phyloP scores from a whole-genome alignment of 2,113 vertebrate species.

The Rhea americana region DNA sequence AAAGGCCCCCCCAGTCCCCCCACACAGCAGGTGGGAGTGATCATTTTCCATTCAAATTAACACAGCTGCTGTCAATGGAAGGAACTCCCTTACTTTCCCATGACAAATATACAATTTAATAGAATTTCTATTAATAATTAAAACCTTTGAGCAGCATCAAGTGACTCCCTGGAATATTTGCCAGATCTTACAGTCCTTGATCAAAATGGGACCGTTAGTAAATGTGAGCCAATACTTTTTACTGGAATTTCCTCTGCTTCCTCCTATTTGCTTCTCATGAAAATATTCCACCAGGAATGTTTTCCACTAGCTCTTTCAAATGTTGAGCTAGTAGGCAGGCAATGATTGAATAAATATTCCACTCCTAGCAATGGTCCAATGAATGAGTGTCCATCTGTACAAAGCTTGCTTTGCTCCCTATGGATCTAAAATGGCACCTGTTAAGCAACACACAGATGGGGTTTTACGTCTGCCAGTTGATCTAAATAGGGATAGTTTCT shows the following conservation, averaged over 20 bases:
- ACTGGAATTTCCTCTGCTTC: slow-evolving; percentile 27
- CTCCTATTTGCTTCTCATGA: slow-evolving; percentile 1
- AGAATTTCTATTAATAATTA: background rate
- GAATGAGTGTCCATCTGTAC: slow-evolving; percentile 66
- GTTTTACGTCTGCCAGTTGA: slow-evolving; percentile 65
- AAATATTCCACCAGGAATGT: slow-evolving; percentile 37
- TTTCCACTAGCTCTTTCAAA: slow-evolving; percentile 34
- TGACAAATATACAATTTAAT: background rate
- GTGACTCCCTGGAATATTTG: background rate
- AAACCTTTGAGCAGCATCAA: background rate
- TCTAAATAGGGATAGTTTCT: slow-evolving; percentile 53
- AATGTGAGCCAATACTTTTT: background rate
- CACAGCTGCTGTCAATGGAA: background rate
- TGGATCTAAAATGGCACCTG: slow-evolving; percentile 70
- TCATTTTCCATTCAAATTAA: background rate
- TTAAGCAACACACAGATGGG: slow-evolving; percentile 69
- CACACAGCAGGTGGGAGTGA: background rate
- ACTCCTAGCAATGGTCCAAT: slow-evolving; percentile 27
- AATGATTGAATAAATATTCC: slow-evolving; percentile 54
- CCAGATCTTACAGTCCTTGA: background rate
- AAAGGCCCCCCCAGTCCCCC: background rate
- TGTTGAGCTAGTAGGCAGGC: slow-evolving; percentile 20
- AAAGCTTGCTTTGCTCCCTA: slow-evolving; percentile 61
- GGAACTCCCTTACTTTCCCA: background rate
- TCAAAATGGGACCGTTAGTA: background rate